phyloP scores from a whole-genome alignment of 2,888 invertebrate species.

The Norana najaformis region DNA sequence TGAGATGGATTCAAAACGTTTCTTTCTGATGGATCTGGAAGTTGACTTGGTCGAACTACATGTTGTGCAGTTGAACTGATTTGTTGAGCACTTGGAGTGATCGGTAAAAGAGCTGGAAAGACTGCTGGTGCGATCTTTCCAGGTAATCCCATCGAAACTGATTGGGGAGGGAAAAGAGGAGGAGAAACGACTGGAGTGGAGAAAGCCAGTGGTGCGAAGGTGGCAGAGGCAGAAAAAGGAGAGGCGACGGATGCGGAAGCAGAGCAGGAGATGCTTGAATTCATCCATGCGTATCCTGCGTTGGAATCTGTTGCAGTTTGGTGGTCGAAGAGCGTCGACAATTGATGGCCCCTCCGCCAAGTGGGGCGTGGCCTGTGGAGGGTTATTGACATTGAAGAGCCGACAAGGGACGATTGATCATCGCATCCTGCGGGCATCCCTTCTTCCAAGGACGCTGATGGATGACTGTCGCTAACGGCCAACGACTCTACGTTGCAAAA shows the following conservation, averaged over 20 bases:
- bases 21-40: background rate
- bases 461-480: background rate
- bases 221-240: background rate
- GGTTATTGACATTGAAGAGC: background rate
- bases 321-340: background rate
- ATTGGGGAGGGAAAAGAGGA: background rate
- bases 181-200: background rate
- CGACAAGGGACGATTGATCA: too few species aligned
- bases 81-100: background rate
- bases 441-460: too few species aligned
- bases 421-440: too few species aligned
- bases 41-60: background rate
- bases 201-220: background rate
- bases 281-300: background rate
- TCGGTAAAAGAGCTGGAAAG: background rate
- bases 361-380: background rate
- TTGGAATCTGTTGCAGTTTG: background rate
- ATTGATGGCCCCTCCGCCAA: background rate
- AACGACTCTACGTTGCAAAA: background rate
- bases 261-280: background rate
- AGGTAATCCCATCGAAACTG: too few species aligned
- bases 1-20: background rate
- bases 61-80: background rate
- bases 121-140: background rate
- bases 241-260: background rate